These are phyloP conservation scores for Lepetodrilus schrolli DNA, from an alignment of 2,888 invertebrate species.

Conservation along the genomic window DNA sequence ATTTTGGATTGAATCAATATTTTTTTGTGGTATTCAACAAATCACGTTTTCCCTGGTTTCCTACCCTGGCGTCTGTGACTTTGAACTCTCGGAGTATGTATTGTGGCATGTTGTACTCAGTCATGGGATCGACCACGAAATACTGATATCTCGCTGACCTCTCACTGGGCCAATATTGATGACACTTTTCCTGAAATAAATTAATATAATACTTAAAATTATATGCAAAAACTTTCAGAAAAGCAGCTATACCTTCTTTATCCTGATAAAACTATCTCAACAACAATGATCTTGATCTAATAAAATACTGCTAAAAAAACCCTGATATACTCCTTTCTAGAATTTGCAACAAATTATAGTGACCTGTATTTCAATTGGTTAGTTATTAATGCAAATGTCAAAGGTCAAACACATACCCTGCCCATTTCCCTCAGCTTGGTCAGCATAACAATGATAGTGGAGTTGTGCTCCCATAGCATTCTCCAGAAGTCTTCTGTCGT, in stretches of 20 bases:
- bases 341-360: too few species aligned
- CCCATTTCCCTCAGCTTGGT: conserved; percentile 99
- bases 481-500: conserved; percentile 99
- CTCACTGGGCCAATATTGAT: conserved; percentile 99
- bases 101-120: conserved; percentile 99
- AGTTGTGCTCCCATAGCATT: conserved; percentile 99
- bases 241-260: too few species aligned
- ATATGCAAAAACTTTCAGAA: too few species aligned
- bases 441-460: conserved; percentile 98
- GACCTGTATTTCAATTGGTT: too few species aligned
- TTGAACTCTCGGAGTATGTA: conserved; percentile 99
- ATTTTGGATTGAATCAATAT: too few species aligned
- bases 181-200: conserved; percentile 92
- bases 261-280: too few species aligned
- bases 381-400: too few species aligned
- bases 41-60: too few species aligned
- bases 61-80: conserved; percentile 91
- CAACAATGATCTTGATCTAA: too few species aligned
- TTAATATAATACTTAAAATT: background rate
- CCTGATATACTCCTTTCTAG: too few species aligned
- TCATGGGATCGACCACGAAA: conserved; percentile 98
- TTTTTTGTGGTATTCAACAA: too few species aligned
- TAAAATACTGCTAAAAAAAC: too few species aligned
- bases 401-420: conserved; percentile 82
- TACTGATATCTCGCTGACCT: conserved; percentile 97